These are phyloP conservation scores for Dasyprocta punctata DNA, from an alignment of 2,113 vertebrate species.

Conservation along the genomic window DNA sequence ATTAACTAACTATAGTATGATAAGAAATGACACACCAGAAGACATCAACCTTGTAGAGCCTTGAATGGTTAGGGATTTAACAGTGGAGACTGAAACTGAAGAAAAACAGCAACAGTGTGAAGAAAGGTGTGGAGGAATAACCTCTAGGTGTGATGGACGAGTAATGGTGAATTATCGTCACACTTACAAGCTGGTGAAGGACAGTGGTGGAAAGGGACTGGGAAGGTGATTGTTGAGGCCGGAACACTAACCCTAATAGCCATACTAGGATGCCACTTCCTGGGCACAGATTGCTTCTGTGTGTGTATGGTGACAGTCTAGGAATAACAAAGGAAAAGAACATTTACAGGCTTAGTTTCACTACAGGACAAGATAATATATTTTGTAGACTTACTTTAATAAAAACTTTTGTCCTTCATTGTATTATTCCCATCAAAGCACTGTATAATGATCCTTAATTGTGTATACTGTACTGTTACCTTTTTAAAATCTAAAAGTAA, in stretches of 20 bases:
- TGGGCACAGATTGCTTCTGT: not conserved
- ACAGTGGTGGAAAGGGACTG: not conserved
- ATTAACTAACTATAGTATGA: not conserved
- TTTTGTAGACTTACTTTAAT: constrained; percentile 30
- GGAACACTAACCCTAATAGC: not conserved
- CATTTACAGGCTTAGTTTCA: not conserved
- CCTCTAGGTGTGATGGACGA: not conserved
- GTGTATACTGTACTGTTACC: not conserved
- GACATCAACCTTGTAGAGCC: not conserved
- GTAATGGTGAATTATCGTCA: not conserved
- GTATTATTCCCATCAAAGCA: not conserved
- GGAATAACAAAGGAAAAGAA: not conserved
- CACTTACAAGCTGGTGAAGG: not conserved
- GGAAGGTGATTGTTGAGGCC: not conserved
- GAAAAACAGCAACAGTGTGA: not conserved
- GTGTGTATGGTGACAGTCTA: not conserved
- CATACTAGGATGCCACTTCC: not conserved
- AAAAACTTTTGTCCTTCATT: not conserved
- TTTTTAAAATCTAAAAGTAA: constrained; percentile 52
- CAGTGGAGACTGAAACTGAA: not conserved
- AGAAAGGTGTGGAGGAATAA: not conserved
- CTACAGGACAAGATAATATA: not conserved
- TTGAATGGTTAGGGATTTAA: not conserved
- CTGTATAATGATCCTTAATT: not conserved
- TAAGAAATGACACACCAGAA: not conserved